These are phyloP conservation scores for Zygothrica quintamaculata DNA, from an alignment of 2,888 invertebrate species.

Conservation along the genomic window DNA sequence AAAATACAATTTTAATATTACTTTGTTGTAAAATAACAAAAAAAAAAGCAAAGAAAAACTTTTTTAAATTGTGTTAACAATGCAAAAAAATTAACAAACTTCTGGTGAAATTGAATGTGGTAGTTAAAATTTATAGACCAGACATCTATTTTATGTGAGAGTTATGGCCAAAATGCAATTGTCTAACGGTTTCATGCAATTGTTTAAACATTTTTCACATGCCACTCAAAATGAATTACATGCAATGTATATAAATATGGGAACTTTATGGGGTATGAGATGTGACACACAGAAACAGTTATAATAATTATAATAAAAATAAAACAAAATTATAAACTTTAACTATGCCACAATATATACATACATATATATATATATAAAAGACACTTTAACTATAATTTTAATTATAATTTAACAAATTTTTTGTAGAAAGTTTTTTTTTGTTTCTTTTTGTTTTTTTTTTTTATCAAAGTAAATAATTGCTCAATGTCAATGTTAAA, in stretches of 20 bases:
- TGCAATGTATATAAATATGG: slow-evolving; percentile 49
- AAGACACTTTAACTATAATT: not conserved
- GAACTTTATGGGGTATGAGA: slow-evolving; percentile 25
- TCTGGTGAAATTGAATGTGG: slow-evolving; percentile 34
- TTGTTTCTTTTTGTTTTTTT: too few species aligned
- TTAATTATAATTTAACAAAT: not conserved
- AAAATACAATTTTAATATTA: not conserved
- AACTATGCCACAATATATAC: not conserved
- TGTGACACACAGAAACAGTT: slow-evolving; percentile 15
- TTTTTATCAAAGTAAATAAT: too few species aligned
- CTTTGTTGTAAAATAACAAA: not conserved
- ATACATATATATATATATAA: too few species aligned
- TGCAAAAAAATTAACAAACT: slow-evolving; percentile 32
- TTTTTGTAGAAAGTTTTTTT: too few species aligned
- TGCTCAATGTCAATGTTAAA: too few species aligned
- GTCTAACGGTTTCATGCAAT: slow-evolving; percentile 51
- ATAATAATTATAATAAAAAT: slow-evolving; percentile 3
- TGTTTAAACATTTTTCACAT: slow-evolving; percentile 62
- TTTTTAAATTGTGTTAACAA: slow-evolving; percentile 31
- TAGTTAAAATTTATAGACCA: slow-evolving; percentile 34
- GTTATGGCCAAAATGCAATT: slow-evolving; percentile 25
- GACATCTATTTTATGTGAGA: slow-evolving; percentile 39
- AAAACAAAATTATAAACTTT: slow-evolving; percentile 21
- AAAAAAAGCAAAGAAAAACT: not conserved
- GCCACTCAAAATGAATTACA: slow-evolving; percentile 59